phyloP scores from a whole-genome alignment of 2,888 invertebrate genomes.

The Aproaerema taeniolella region DNA sequence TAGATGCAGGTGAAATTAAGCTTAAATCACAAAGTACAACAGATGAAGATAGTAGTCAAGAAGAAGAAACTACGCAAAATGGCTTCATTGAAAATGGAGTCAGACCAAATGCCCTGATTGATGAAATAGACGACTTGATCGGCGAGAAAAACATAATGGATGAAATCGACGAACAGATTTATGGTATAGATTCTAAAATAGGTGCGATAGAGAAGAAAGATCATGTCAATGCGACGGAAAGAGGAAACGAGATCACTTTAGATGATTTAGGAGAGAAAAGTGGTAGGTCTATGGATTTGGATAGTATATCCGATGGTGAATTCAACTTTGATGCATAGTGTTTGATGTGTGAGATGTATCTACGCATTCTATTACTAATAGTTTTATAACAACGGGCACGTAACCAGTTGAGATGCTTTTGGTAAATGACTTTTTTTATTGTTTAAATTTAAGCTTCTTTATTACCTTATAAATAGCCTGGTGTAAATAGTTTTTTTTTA shows the following conservation, averaged over 20 bases:
- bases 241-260: slow-evolving; percentile 13
- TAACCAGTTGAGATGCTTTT: too few relatives aligned
- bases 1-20: neutral
- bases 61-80: neutral
- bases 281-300: slow-evolving; percentile 10
- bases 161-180: neutral
- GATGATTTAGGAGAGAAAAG: slow-evolving; percentile 14
- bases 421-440: too few relatives aligned
- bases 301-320: slow-evolving; percentile 18
- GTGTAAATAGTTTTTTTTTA: too few relatives aligned
- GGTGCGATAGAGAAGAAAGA: slow-evolving; percentile 1
- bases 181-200: neutral
- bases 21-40: neutral
- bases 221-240: neutral
- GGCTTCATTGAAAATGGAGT: neutral
- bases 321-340: slow-evolving; percentile 16
- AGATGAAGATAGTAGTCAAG: neutral
- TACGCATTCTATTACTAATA: too few relatives aligned
- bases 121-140: neutral
- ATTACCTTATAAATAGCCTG: too few relatives aligned
- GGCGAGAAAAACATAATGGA: neutral
- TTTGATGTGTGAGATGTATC: too few relatives aligned
- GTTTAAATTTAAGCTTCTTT: too few relatives aligned
- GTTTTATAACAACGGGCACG: too few relatives aligned
- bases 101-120: neutral